Evolutionary conservation across 2,113 vertebrate species (phyloP).

Genomic region (Seriola quinqueradiata): DNA sequence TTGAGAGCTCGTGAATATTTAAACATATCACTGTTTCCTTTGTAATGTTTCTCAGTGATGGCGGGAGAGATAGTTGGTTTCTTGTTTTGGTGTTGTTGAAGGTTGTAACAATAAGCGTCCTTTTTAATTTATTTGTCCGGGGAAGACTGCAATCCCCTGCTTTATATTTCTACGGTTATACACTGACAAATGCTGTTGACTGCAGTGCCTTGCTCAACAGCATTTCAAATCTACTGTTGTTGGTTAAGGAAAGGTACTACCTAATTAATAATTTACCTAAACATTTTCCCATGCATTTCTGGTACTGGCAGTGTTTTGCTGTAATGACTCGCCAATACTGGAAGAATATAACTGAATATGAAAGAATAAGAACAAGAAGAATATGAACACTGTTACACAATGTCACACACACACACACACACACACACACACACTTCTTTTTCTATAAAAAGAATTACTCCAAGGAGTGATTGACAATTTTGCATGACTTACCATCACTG

Average conservation of each 20-base stretch:
- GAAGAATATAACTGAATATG: neutral
- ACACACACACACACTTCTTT: too few relatives aligned
- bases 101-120: conserved; percentile 18
- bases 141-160: neutral
- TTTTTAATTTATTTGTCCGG: conserved; percentile 12
- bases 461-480: conserved; percentile 16
- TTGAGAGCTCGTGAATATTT: conserved; percentile 30
- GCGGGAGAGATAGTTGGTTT: conserved; percentile 1
- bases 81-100: conserved; percentile 18
- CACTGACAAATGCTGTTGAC: neutral
- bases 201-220: conserved; percentile 7
- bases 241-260: neutral
- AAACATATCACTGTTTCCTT: conserved; percentile 12
- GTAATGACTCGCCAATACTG: conserved; percentile 4
- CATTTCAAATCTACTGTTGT: conserved; percentile 3
- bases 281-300: neutral
- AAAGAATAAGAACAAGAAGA: conserved; percentile 1
- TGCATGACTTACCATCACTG: conserved; percentile 9
- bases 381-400: neutral
- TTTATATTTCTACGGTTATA: neutral
- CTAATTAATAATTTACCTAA: conserved; percentile 1
- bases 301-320: conserved; percentile 12
- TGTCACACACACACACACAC: neutral
- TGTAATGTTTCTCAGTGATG: neutral
- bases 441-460: neutral